phyloP scores from a whole-genome alignment of 2,113 vertebrate genomes.

The Hylia prasina region DNA sequence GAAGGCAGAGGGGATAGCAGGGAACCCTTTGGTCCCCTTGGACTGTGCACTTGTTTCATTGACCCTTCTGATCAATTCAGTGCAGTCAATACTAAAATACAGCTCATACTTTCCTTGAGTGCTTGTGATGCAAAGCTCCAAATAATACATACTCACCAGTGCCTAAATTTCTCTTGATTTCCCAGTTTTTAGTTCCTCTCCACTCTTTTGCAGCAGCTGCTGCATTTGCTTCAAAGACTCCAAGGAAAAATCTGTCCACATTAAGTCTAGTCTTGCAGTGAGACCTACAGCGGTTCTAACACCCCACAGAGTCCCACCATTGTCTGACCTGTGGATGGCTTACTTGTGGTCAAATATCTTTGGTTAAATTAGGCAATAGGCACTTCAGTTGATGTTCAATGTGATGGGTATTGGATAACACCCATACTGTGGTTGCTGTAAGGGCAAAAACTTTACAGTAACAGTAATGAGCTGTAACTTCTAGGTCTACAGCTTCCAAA shows the following conservation, averaged over 20 bases:
- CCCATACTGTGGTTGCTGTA: not conserved
- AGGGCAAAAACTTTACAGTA: not conserved
- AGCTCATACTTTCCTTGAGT: not conserved
- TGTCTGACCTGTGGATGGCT: not conserved
- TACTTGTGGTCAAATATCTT: not conserved
- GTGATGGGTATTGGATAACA: not conserved
- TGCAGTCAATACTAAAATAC: not conserved
- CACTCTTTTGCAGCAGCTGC: not conserved
- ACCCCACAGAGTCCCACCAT: not conserved
- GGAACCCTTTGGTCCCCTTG: fast-evolving
- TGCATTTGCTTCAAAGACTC: not conserved
- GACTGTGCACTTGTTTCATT: fast-evolving
- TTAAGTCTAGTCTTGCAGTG: not conserved
- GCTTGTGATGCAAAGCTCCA: not conserved
- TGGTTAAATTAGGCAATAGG: not conserved
- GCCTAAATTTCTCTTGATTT: not conserved
- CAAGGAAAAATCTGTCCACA: not conserved
- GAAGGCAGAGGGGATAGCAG: not conserved
- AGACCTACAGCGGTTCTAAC: not conserved
- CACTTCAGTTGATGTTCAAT: not conserved
- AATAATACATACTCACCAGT: no score
- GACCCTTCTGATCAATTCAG: fast-evolving
- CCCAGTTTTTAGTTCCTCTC: not conserved
- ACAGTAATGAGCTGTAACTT: not conserved
- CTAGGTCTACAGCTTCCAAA: not conserved